These are phyloP conservation scores for Pristionchus mayeri DNA, from an alignment of 2,888 invertebrate genomes.

Conservation along the genomic window DNA sequence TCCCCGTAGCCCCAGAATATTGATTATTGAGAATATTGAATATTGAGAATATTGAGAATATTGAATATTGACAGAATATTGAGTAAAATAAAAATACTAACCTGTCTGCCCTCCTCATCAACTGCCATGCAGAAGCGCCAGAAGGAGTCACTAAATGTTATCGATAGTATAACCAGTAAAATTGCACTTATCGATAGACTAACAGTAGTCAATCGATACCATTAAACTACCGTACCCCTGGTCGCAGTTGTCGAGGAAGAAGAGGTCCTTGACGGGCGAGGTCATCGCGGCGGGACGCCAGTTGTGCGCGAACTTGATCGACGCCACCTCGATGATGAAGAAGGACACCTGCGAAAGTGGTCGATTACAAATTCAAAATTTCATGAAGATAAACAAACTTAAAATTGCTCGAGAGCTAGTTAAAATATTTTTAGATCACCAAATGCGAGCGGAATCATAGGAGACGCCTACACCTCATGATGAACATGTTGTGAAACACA, in stretches of 20 bases:
- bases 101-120: conserved; percentile 79
- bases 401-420: no score
- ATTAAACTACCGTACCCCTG: conserved; percentile 50
- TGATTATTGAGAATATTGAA: conserved; percentile 69
- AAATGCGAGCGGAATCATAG: no score
- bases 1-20: not conserved
- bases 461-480: no score
- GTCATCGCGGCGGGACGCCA: conserved; percentile 60
- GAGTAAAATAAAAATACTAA: conserved; percentile 73
- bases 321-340: conserved; percentile 64
- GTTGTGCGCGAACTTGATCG: conserved; percentile 62
- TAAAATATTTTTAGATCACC: no score
- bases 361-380: not conserved
- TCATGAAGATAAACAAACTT: no score
- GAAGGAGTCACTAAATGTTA: conserved; percentile 77
- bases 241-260: conserved; percentile 69
- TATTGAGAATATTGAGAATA: not conserved
- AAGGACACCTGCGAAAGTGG: conserved; percentile 59
- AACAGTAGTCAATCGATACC: no score
- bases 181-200: no score
- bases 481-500: no score
- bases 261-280: conserved; percentile 59
- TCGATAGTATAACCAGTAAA: conserved; percentile 51
- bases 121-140: conserved; percentile 81
- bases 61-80: no score